These are phyloP conservation scores for Dermatemys mawii DNA, from an alignment of 2,113 vertebrate genomes.

Conservation along the genomic window DNA sequence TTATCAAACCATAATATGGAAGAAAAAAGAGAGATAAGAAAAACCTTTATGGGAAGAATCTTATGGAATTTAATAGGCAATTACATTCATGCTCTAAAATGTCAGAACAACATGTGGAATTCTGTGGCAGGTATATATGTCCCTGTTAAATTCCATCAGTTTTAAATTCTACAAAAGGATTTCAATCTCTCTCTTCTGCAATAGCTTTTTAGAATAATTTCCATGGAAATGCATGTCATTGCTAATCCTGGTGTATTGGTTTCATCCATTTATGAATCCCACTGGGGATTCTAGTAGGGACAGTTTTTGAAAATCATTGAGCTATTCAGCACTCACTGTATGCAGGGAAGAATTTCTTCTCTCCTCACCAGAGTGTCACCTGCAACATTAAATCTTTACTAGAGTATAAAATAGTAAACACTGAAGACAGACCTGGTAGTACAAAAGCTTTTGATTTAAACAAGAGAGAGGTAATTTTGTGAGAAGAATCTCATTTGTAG, in stretches of 20 bases:
- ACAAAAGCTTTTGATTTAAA: neutral
- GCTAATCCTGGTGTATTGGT: neutral
- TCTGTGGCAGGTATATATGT: neutral
- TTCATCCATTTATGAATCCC: constrained; percentile 5
- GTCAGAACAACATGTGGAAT: constrained; percentile 4
- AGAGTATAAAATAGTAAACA: constrained; percentile 28
- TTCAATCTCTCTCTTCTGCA: neutral
- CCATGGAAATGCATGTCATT: neutral
- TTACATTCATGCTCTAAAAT: constrained; percentile 19
- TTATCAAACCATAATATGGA: constrained; percentile 66
- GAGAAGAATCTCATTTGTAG: neutral
- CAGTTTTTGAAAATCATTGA: constrained; percentile 33
- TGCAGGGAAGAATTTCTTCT: constrained; percentile 44
- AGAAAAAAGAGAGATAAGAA: constrained; percentile 60
- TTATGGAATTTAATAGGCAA: constrained; percentile 50
- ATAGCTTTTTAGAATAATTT: neutral
- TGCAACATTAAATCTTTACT: constrained; percentile 49
- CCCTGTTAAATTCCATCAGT: constrained; percentile 3
- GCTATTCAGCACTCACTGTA: constrained; percentile 22
- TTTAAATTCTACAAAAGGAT: neutral
- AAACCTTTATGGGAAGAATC: constrained; percentile 56
- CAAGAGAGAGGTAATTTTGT: neutral
- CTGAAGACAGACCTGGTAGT: constrained; percentile 21
- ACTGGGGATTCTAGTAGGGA: neutral
- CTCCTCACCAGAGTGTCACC: constrained; percentile 37